Percentiles rank a stretch among this genome's conserved stretches.
phyloP scores from a whole-genome alignment of 1,140 invertebrate genomes.

The Drosophila sp. region DNA sequence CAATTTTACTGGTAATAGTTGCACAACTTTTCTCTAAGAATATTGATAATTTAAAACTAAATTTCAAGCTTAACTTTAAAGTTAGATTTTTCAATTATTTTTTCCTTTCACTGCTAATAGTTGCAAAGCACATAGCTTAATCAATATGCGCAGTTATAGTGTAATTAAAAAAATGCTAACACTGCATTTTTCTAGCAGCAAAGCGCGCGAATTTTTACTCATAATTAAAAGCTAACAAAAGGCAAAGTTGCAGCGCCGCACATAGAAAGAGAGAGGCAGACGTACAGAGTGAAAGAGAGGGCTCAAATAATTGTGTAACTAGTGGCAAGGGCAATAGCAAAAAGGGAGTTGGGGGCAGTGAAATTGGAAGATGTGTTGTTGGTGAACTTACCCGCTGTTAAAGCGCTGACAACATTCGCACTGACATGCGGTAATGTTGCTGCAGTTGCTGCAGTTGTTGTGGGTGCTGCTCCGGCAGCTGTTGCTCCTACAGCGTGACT shows the following conservation, averaged over 20 bases:
- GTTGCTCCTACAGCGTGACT: conserved; percentile 41
- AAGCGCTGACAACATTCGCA: conserved; percentile 66
- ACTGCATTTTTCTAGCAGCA: conserved; percentile 51
- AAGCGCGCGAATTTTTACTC: conserved; percentile 53
- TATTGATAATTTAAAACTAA: too few species aligned
- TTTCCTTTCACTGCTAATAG: too few species aligned
- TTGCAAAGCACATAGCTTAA: background rate
- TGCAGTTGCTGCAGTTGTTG: conserved; percentile 38
- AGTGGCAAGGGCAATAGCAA: conserved; percentile 14
- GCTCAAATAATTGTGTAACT: conserved; percentile 32
- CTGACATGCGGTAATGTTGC: conserved; percentile 66
- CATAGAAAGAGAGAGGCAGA: background rate
- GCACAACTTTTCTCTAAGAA: too few species aligned
- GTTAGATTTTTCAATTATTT: background rate
- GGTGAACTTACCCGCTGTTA: conserved; percentile 69
- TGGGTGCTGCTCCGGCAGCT: conserved; percentile 20
- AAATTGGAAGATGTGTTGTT: conserved; percentile 40
- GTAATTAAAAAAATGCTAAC: conserved; percentile 56
- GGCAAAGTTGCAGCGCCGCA: conserved; percentile 46
- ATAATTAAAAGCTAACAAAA: conserved; percentile 84
- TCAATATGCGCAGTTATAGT: conserved; percentile 7
- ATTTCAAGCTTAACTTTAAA: background rate
- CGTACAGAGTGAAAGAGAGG: background rate
- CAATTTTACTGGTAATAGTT: too few species aligned
- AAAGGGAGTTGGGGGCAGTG: background rate